Evolutionary conservation across 2,797 vertebrate genomes (phyloP).

Genomic region (Toxotes lorentzi): DNA sequence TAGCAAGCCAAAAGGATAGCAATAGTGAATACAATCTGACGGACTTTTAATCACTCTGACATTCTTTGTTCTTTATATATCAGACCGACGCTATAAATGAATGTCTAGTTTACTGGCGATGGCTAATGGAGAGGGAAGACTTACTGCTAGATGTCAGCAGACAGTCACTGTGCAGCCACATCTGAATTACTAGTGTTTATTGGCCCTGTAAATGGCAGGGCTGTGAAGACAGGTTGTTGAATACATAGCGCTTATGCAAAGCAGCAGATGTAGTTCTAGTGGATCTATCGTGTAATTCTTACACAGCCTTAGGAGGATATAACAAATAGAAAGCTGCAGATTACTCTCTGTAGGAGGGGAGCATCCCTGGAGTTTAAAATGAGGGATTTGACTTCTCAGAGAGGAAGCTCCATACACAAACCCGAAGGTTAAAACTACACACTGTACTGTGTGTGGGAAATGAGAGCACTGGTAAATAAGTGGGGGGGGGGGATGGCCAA

Average conservation of each 20-base stretch:
- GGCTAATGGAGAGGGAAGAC: conserved; percentile 65
- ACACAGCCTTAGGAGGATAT: conserved; percentile 72
- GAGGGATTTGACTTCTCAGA: conserved; percentile 64
- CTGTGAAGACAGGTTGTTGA: conserved; percentile 59
- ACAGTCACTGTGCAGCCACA: conserved; percentile 42
- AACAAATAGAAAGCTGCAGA: conserved; percentile 77
- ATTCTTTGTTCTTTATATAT: conserved; percentile 71
- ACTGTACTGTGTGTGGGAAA: conserved; percentile 22
- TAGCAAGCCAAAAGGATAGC: conserved; percentile 64
- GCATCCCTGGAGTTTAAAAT: conserved; percentile 71
- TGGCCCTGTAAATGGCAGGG: conserved; percentile 65
- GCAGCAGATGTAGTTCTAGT: conserved; percentile 58
- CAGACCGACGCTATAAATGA: conserved; percentile 59
- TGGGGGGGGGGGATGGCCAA: not conserved
- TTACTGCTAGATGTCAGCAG: conserved; percentile 66
- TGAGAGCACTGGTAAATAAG: conserved; percentile 6
- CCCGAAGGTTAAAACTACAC: conserved; percentile 53
- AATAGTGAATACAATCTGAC: conserved; percentile 43
- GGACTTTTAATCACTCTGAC: conserved; percentile 69
- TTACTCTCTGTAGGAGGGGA: conserved; percentile 71
- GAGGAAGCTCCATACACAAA: conserved; percentile 50
- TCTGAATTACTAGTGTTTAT: conserved; percentile 71
- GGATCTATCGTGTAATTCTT: conserved; percentile 69
- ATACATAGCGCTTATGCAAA: conserved; percentile 76
- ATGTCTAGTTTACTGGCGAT: conserved; percentile 59